These are phyloP conservation scores for Holothuria leucospilota DNA, from an alignment of 53 echinoderm and acorn worm species.

Conservation along the genomic window DNA sequence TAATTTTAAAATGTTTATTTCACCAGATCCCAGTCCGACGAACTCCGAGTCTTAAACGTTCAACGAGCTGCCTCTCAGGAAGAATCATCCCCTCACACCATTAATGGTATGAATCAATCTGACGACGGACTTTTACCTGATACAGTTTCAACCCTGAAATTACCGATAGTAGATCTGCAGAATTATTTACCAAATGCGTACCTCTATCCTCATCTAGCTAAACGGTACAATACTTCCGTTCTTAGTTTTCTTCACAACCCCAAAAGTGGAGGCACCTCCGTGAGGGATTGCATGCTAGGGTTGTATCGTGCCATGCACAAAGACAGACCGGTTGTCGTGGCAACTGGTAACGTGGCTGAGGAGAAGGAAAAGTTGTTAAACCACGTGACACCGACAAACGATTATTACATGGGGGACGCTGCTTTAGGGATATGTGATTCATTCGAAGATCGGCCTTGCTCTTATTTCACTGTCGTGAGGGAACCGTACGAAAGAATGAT, in stretches of 20 bases:
- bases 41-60: too few relatives aligned
- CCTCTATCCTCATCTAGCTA: neutral
- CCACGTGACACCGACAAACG: neutral
- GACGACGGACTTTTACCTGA: too few relatives aligned
- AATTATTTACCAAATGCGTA: constrained; percentile 19
- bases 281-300: constrained; percentile 9
- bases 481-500: constrained; percentile 26
- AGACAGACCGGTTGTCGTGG: constrained; percentile 8
- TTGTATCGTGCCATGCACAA: neutral
- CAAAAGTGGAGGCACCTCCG: neutral
- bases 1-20: too few relatives aligned
- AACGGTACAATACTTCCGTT: neutral
- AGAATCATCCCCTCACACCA: too few relatives aligned
- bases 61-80: too few relatives aligned
- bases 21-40: too few relatives aligned
- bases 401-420: constrained; percentile 33
- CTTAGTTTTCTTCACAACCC: neutral
- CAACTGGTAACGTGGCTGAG: neutral
- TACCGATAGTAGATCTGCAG: neutral
- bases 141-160: neutral
- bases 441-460: constrained; percentile 11
- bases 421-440: constrained; percentile 25
- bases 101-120: too few relatives aligned
- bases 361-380: neutral
- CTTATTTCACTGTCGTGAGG: constrained; percentile 31